These are phyloP conservation scores for Pollimyrus isidori DNA, from an alignment of 2,113 vertebrate genomes.

Conservation along the genomic window DNA sequence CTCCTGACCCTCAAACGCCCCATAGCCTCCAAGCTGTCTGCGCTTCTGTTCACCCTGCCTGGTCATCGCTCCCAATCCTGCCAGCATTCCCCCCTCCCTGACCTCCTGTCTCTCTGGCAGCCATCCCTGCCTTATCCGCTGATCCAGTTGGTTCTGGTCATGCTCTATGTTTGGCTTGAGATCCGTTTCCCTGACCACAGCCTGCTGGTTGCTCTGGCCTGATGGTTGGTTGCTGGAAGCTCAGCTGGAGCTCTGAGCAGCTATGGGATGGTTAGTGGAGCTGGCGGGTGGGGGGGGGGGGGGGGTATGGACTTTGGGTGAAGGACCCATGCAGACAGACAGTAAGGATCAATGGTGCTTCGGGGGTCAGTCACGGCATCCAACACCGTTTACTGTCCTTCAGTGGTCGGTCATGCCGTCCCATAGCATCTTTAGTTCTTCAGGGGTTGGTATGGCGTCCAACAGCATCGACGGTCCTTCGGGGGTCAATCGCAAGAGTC, in stretches of 20 bases:
- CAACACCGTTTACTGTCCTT: background rate
- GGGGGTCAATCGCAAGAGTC: background rate
- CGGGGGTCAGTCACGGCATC: background rate
- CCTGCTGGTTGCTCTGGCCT: background rate
- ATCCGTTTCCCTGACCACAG: background rate
- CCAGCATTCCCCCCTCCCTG: background rate
- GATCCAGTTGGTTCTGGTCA: background rate
- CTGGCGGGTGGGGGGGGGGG: background rate
- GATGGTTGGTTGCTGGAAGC: background rate
- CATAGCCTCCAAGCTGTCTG: background rate
- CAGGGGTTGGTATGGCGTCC: too few species aligned
- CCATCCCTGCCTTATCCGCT: background rate
- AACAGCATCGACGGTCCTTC: background rate
- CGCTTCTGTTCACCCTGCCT: background rate
- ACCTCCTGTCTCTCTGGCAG: background rate
- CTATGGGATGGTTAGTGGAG: background rate
- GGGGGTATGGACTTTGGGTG: background rate
- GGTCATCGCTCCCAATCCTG: background rate
- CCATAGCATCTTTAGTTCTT: too few species aligned
- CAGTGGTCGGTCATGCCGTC: too few species aligned
- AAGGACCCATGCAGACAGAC: too few species aligned
- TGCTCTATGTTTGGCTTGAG: background rate
- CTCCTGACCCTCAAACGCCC: background rate
- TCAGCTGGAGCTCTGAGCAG: background rate
- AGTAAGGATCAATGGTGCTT: background rate